phyloP scores from a whole-genome alignment of 2,797 vertebrate genomes.

The Nannoperca obscura region DNA sequence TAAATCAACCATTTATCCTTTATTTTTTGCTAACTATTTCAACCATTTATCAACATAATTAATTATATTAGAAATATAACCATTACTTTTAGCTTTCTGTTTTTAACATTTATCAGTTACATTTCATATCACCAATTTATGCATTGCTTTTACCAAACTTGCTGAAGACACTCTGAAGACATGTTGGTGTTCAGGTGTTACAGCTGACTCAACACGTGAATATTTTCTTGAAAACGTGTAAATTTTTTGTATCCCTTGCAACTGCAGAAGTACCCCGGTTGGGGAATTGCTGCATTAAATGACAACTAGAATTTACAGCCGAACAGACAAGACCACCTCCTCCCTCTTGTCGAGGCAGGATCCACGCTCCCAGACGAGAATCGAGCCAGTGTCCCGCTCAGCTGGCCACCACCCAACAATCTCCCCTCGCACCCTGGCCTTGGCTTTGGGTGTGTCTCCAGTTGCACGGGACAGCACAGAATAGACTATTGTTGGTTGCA shows the following conservation, averaged over 20 bases:
- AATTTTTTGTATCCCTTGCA: background rate
- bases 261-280: background rate
- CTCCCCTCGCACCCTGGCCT: constrained; percentile 76
- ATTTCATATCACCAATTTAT: too few species aligned
- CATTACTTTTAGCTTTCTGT: too few species aligned
- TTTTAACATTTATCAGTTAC: too few species aligned
- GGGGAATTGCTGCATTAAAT: constrained; percentile 10
- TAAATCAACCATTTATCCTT: too few species aligned
- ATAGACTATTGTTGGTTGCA: constrained; percentile 84
- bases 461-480: constrained; percentile 82
- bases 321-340: constrained; percentile 53
- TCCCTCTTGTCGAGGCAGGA: constrained; percentile 41
- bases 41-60: too few species aligned
- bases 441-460: constrained; percentile 79
- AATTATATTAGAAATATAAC: too few species aligned
- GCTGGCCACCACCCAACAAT: constrained; percentile 70
- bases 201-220: background rate
- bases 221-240: background rate
- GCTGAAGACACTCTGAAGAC: background rate
- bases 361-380: constrained; percentile 78
- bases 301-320: constrained; percentile 30
- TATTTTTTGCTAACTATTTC: too few species aligned
- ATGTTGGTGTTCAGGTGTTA: background rate
- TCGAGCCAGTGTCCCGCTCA: constrained; percentile 74
- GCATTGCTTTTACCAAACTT: too few species aligned